A percentile compares a stretch with the other conserved stretches of the same genome.
These are phyloP conservation scores for Mystacornis crossleyi DNA, from an alignment of 2,113 vertebrate genomes.

Conservation along the genomic window DNA sequence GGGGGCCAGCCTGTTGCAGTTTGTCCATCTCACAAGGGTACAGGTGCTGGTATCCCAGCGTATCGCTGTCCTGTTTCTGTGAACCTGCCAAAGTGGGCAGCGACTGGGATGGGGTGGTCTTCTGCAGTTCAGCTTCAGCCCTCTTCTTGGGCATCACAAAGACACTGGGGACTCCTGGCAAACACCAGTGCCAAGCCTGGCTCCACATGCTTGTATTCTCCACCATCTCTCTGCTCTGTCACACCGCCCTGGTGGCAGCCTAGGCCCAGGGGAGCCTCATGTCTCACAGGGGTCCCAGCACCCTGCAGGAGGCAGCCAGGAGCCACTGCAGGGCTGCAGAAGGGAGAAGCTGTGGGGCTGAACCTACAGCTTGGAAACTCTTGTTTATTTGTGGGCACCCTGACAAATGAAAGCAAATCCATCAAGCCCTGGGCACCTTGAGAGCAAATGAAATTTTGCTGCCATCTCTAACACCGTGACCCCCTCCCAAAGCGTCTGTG, in stretches of 20 bases:
- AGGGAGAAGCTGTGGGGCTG: background rate
- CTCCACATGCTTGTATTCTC: background rate
- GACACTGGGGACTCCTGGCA: background rate
- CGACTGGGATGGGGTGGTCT: rapidly evolving
- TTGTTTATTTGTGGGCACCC: background rate
- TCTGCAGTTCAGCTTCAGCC: slow-evolving; percentile 10
- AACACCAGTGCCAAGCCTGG: background rate
- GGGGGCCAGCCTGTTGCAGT: background rate
- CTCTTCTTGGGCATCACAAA: background rate
- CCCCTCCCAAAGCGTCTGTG: background rate
- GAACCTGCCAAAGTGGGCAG: background rate
- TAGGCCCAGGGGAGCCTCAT: rapidly evolving
- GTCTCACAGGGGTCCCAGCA: background rate
- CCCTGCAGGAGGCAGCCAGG: background rate
- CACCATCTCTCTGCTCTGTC: background rate
- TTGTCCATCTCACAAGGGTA: background rate
- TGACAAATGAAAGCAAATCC: background rate
- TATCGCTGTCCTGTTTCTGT: background rate
- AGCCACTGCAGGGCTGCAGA: background rate
- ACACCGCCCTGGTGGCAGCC: background rate
- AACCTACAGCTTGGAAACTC: background rate
- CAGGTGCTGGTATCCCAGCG: rapidly evolving
- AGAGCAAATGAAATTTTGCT: background rate
- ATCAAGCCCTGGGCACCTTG: background rate
- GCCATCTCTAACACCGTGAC: background rate